Conservation (phyloP, 2,797 vertebrate genomes). For the Xiphorhynchus erythropygius region DNA sequence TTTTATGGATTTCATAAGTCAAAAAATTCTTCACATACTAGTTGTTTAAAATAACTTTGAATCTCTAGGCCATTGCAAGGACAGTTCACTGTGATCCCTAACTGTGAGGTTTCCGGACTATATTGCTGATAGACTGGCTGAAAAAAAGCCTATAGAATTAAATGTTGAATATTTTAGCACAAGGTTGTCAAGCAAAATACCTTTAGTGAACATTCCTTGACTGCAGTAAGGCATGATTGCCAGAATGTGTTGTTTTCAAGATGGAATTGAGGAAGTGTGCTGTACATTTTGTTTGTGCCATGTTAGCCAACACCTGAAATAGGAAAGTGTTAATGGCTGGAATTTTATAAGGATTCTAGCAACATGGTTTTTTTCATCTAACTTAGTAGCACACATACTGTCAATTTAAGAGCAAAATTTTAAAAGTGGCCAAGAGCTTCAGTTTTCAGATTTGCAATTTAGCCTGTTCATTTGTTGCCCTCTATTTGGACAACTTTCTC, state of each 20-base stretch:
- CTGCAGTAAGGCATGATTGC: not conserved
- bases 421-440: not conserved
- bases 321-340: not conserved
- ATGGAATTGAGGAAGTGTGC: not conserved
- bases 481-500: not conserved
- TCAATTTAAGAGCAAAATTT: not conserved
- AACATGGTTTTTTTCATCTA: not conserved
- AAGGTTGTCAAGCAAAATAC: not conserved
- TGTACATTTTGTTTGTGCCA: not conserved
- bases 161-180: not conserved
- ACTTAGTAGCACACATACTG: not conserved
- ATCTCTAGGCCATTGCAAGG: not conserved
- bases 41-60: not conserved
- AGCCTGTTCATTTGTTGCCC: not conserved
- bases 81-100: not conserved
- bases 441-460: not conserved
- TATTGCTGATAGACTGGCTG: not conserved
- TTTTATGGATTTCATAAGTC: not conserved
- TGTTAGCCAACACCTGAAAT: not conserved
- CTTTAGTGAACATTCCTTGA: not conserved
- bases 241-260: not conserved
- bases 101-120: not conserved
- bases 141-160: not conserved
- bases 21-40: not conserved
- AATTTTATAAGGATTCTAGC: not conserved